Evolutionary conservation across 2,888 invertebrate species (phyloP), one percentile per base, ranked within the genome.

Genomic region (Nysson spinosus): DNA sequence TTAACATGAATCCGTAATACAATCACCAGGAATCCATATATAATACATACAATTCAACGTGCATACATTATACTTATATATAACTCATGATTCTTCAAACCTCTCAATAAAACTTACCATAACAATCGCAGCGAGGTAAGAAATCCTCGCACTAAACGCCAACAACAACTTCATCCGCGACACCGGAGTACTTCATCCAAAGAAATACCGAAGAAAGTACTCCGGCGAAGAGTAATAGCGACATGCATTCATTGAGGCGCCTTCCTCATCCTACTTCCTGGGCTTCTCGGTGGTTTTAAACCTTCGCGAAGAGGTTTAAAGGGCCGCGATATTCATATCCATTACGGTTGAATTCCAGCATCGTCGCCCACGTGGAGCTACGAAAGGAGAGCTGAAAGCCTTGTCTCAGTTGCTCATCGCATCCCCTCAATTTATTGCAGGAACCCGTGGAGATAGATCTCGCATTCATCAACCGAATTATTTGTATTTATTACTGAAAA

Each of bases 381-480:
- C 55, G 28, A 20, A 39, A 43, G 43, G 47, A 37, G 46, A 28
- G 26, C 47, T 14, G 39, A 11, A 16, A 12, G 30, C 37, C 70
- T 74, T 70, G 72, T 72, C 68, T 57, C 70, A 30, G 43, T 46
- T 40, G 74, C 35, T 73, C 57, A 74, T 77, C 74, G 62, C 62
- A 63, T 46, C 55, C 40, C 68, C 65, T 62, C 50, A 71, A 80
- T 78, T 78, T 77, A 75, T 71, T 72, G 69, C 52, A 72, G 72
- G 75, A 81, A 80, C 72, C 57, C 71, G 60, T 49, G 63, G 58
- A 69, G 68, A 75, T 72, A 75, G 72, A 81, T 77, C 77, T 66
- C 73, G 75, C 78, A 76, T 79, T 78, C 78, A 81, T 83, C 81
- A 79, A 69, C 66, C 35, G 46, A 69, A 81, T 84, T 83, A 84